Base-by-base conservation (phyloP, 2,888 invertebrate species). In the Sinelater perroti region DNA sequence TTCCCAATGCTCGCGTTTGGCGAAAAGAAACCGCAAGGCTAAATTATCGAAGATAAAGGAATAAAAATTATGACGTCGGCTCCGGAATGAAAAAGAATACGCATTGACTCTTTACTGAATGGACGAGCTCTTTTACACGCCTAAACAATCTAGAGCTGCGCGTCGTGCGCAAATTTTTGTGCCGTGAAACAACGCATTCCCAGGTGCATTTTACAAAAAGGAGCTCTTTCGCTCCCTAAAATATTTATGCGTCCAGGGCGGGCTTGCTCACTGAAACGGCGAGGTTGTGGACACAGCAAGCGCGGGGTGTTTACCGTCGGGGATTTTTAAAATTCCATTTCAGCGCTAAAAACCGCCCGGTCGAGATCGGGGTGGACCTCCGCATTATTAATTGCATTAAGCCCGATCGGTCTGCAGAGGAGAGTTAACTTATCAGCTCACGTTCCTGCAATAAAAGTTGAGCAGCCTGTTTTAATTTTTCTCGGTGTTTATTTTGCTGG, bases 31-130 rank as follows among this genome's bases (percentile, higher is more conserved):
- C 33, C 52, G 33, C 16, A 13, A 44, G 44, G 31, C 11, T 44
- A 52, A 52, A 42, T 52, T 52, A 52, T 52, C 21, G 35, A 21
- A 52, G 52, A 52, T 42, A 38, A 52, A 51, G 44, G 26, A 2
- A 24, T n/a, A n/a, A n/a, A 40, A 24, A 24, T 14, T 6, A 11
- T 24, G n/a, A n/a, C n/a, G n/a, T n/a, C n/a, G n/a, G n/a, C n/a
- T n/a, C n/a, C 4, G 35, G 17, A 1, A 11, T 35, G 8, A 35
- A 35, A 16, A 2, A 33, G n/a, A n/a, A n/a, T 10, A 2, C 30
- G n/a, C n/a, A n/a, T n/a, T n/a, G n/a, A n/a, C n/a, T n/a, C n/a
- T n/a, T n/a, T n/a, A n/a, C n/a, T n/a, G n/a, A n/a, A n/a, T n/a
- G n/a, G n/a, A n/a, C n/a, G n/a, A n/a, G n/a, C n/a, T 24, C 24